phyloP scores from a whole-genome alignment of 2,888 invertebrate species.

The Steinernema carpocapsae region DNA sequence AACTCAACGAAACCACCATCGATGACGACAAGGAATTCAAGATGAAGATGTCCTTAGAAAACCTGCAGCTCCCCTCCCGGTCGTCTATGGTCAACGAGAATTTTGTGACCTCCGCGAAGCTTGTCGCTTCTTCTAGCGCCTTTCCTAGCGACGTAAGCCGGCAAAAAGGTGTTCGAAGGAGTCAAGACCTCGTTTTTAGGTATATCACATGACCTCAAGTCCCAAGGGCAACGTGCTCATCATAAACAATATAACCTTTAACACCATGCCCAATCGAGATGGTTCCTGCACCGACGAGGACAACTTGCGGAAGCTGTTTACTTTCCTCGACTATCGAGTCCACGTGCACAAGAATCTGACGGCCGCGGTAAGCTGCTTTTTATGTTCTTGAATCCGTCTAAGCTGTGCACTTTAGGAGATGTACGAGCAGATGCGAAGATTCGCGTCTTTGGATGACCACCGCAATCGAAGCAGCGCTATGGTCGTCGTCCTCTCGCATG shows the following conservation, averaged over 20 bases:
- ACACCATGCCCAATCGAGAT: constrained; percentile 25
- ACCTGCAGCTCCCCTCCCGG: no score
- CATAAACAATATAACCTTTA: constrained; percentile 23
- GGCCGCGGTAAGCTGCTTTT: not conserved
- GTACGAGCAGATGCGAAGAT: not conserved
- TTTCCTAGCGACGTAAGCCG: no score
- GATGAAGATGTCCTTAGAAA: not conserved
- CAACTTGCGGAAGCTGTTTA: constrained; percentile 17
- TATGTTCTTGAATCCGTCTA: not conserved
- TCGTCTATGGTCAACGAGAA: no score
- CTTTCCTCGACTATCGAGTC: constrained; percentile 1
- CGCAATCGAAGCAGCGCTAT: constrained; percentile 21
- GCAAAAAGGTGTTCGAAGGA: no score
- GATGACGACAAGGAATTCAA: constrained; percentile 22
- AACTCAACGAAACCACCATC: not conserved
- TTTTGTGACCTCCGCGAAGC: no score
- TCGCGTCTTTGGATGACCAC: constrained; percentile 15
- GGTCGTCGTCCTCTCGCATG: constrained; percentile 8
- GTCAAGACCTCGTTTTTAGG: not conserved
- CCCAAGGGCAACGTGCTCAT: constrained; percentile 26
- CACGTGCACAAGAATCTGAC: constrained; percentile 15
- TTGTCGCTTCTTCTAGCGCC: no score
- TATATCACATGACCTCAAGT: constrained; percentile 21
- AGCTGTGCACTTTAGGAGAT: not conserved
- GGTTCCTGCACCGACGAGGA: constrained; percentile 18